Base-by-base conservation (phyloP, 2,113 vertebrate species). In the Microtus ochrogaster region DNA sequence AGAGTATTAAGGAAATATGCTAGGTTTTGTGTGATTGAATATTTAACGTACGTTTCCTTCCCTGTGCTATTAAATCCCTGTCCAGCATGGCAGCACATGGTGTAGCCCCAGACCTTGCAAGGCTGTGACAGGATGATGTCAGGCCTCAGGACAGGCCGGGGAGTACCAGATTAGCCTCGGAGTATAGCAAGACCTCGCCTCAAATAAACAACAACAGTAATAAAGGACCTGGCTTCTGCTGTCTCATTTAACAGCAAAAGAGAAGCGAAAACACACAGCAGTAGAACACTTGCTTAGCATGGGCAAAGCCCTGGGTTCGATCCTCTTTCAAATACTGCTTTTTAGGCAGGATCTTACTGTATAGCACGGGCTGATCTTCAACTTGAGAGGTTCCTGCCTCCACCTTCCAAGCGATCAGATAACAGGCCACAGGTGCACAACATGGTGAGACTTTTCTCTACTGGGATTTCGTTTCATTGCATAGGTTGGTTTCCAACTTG, bases 161-260 rank as follows among this genome's bases (percentile, higher is more conserved):
- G 65, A 66, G 26, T 28, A 66, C 3, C 63, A 66, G 58, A 11
- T 55, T 6, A 83, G 24, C 79, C 30, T 82, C 9, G 14, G 52
- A 39, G 22, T 39, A 61, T 6, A 58, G 49, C 33, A n/a, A 24
- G 33, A 79, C 30, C 49, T 26, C 28, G 55, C 36, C 52, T 63
- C 36, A 83, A n/a, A 82, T 30, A n/a, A 79, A n/a, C 11, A 83
- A 28, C 13, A 17, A 16, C 13, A 17, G 26, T 41, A 63, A 61
- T 14, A 39, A 61, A 61, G 24, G 9, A 44, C 22, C 26, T 84
- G 41, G 22, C 41, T 28, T 44, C 81, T 65, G 55, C 52, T 26
- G 9, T 63, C 4, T 55, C 89, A 58, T 89, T 83, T 89, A 92
- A 92, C 8, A 91, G 79, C 39, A 86, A 76, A 91, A 83, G 47